Percentiles rank a stretch among this genome's conserved stretches.
Evolutionary conservation across 1,140 invertebrate genomes (phyloP).

Genomic region (Drosophila erecta): DNA sequence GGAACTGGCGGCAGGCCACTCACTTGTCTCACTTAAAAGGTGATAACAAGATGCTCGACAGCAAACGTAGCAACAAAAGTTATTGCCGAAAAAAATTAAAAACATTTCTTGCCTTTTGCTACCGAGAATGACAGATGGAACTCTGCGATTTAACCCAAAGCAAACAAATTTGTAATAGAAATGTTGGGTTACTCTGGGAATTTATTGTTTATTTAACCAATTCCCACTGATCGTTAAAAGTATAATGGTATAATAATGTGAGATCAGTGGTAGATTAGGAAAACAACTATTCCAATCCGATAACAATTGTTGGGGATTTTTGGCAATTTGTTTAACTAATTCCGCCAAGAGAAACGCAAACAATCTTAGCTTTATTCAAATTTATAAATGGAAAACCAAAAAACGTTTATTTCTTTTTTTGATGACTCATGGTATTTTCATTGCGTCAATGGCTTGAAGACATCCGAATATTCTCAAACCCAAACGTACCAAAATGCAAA

Average conservation of each 20-base stretch:
- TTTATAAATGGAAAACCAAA: constrained; percentile 25
- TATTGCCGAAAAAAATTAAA: constrained; percentile 19
- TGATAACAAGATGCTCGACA: constrained; percentile 79
- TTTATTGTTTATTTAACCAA: constrained; percentile 36
- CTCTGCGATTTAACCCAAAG: constrained; percentile 18
- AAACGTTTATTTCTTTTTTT: not conserved
- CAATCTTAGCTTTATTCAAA: constrained; percentile 4
- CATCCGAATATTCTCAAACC: not conserved
- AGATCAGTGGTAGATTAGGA: constrained; percentile 14
- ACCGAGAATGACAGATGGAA: constrained; percentile 34
- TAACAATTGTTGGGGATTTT: constrained; percentile 33
- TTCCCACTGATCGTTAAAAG: constrained; percentile 14
- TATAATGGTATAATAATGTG: constrained; percentile 31
- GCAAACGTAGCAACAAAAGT: constrained; percentile 26
- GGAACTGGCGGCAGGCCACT: constrained; percentile 56
- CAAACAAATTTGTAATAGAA: constrained; percentile 63
- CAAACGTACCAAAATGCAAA: constrained; percentile 5
- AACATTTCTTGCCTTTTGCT: constrained; percentile 47
- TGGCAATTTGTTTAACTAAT: constrained; percentile 42
- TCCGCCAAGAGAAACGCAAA: constrained; percentile 41
- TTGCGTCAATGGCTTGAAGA: constrained; percentile 15
- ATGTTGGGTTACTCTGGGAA: constrained; percentile 17
- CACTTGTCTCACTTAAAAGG: constrained; percentile 81
- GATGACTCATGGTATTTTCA: constrained; percentile 28
- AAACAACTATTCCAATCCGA: constrained; percentile 16